These are phyloP conservation scores for Chalcis sispes DNA, from an alignment of 2,888 invertebrate species.

Conservation along the genomic window DNA sequence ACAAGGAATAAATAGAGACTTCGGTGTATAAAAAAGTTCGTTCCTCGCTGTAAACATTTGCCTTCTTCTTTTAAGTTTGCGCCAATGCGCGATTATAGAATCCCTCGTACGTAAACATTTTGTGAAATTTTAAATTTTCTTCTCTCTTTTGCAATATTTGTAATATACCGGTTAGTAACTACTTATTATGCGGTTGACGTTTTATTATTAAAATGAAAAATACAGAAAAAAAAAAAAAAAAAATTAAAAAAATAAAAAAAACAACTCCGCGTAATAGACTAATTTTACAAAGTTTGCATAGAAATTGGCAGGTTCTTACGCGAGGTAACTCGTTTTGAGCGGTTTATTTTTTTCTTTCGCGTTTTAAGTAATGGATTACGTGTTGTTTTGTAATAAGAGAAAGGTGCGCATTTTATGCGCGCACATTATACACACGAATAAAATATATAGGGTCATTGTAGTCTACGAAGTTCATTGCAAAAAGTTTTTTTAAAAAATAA, in stretches of 20 bases:
- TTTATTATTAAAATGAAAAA: neutral
- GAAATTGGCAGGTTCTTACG: slow-evolving; percentile 7
- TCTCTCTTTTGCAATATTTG: neutral
- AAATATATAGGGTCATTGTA: slow-evolving; percentile 7
- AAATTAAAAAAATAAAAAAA: too few relatives aligned
- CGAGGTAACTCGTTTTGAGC: neutral
- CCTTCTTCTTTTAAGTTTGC: neutral
- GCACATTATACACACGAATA: neutral
- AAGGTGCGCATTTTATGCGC: slow-evolving; percentile 12
- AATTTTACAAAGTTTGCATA: slow-evolving; percentile 11
- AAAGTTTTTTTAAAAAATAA: too few relatives aligned
- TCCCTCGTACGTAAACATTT: neutral
- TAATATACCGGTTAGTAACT: neutral
- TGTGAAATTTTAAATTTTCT: slow-evolving; percentile 22
- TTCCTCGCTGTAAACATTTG: neutral
- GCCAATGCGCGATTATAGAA: too few relatives aligned
- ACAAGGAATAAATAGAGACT: neutral
- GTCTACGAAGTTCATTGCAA: too few relatives aligned
- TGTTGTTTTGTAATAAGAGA: slow-evolving; percentile 36
- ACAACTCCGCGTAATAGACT: neutral
- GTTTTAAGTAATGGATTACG: slow-evolving; percentile 37
- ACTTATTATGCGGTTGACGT: neutral
- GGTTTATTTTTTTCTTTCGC: neutral
- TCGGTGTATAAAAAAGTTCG: neutral
- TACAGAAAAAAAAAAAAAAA: too few relatives aligned